phyloP scores from a whole-genome alignment of 2,888 invertebrate species.

The Cryptocheilus praepositus region DNA sequence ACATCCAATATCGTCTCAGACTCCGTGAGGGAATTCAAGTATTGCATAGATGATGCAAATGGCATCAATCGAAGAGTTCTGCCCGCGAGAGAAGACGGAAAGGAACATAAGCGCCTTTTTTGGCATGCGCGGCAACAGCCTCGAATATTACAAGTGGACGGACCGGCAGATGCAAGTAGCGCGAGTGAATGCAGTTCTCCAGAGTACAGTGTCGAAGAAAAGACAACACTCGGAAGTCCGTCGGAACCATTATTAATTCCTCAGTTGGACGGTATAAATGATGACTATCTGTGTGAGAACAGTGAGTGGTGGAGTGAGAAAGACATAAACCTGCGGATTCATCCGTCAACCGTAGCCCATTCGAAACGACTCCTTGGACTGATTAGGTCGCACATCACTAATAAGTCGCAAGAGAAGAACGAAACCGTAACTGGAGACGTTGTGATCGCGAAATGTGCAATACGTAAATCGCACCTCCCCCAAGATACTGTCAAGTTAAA shows the following conservation, averaged over 20 bases:
- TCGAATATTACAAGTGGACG: slow-evolving; percentile 78
- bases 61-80: slow-evolving; percentile 55
- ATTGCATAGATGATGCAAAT: slow-evolving; percentile 60
- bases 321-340: slow-evolving; percentile 73
- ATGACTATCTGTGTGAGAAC: slow-evolving; percentile 76
- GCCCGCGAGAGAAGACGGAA: slow-evolving; percentile 64
- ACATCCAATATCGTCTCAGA: slow-evolving; percentile 64
- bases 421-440: slow-evolving; percentile 9
- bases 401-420: slow-evolving; percentile 22
- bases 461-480: slow-evolving; percentile 24
- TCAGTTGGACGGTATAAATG: slow-evolving; percentile 84
- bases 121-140: slow-evolving; percentile 74
- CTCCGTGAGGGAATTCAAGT: slow-evolving; percentile 65
- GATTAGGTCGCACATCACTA: slow-evolving; percentile 71
- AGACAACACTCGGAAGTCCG: slow-evolving; percentile 34
- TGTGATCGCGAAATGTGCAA: slow-evolving; percentile 9
- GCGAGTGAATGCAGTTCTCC: slow-evolving; percentile 75
- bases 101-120: slow-evolving; percentile 72
- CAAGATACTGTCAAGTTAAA: slow-evolving; percentile 47
- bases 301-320: slow-evolving; percentile 40
- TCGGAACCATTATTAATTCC: slow-evolving; percentile 75
- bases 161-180: slow-evolving; percentile 76
- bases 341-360: slow-evolving; percentile 76
- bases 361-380: slow-evolving; percentile 73
- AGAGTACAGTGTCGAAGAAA: slow-evolving; percentile 67